Evolutionary conservation across 2,888 invertebrate species (phyloP).

Genomic region (Drosophila tanythrix): DNA sequence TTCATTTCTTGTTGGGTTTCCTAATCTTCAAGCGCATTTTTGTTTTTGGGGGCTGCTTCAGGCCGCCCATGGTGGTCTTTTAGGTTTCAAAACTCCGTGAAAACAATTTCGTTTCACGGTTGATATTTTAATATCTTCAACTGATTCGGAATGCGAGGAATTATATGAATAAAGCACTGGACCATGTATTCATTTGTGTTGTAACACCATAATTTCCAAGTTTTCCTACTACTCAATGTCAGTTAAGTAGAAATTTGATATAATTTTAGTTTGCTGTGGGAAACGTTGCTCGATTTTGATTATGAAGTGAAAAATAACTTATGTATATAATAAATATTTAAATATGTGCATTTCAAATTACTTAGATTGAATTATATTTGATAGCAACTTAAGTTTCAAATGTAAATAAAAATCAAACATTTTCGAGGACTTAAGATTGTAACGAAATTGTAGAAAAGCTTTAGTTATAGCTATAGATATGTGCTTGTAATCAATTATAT

Average conservation of each 20-base stretch:
- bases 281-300: background rate
- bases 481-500: background rate
- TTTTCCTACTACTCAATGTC: background rate
- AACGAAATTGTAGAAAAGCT: too few species aligned
- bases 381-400: background rate
- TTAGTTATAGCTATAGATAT: background rate
- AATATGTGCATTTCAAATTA: background rate
- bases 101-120: slow-evolving; percentile 4
- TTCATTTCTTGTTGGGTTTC: slow-evolving; percentile 37
- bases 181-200: background rate
- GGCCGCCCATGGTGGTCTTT: slow-evolving; percentile 22
- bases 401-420: background rate
- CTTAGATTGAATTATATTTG: background rate
- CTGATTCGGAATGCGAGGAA: background rate
- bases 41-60: background rate
- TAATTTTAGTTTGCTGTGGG: background rate
- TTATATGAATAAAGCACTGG: slow-evolving; percentile 2
- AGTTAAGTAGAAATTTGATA: background rate
- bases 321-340: background rate
- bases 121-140: background rate
- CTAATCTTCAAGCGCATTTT: slow-evolving; percentile 33
- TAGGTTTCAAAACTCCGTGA: background rate
- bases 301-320: background rate
- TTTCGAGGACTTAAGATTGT: background rate
- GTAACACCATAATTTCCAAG: background rate